Evolutionary conservation across 2,113 vertebrate species (phyloP).

Genomic region (Dipodomys spectabilis): DNA sequence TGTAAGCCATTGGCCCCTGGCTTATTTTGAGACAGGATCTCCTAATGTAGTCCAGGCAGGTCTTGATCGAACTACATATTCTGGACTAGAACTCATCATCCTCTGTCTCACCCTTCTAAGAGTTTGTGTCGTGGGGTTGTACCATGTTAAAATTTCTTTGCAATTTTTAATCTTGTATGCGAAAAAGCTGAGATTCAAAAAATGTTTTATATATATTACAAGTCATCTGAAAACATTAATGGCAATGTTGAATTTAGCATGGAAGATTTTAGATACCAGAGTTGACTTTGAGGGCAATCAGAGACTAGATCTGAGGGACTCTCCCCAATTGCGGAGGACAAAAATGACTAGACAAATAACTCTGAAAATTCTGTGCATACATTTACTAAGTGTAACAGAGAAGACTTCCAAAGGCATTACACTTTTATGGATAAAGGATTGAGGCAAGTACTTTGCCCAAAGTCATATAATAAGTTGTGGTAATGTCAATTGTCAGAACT

Average conservation of each 20-base stretch:
- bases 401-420: background rate
- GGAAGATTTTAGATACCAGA: background rate
- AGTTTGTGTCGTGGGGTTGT: no score
- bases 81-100: no score
- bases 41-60: no score
- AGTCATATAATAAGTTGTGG: background rate
- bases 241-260: background rate
- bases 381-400: background rate
- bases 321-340: background rate
- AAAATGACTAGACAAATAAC: background rate
- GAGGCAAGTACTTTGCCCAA: background rate
- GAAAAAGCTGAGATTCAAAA: background rate
- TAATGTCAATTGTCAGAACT: background rate
- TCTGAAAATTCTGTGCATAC: background rate
- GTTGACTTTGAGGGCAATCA: background rate
- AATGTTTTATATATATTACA: background rate
- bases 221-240: background rate
- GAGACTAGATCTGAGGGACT: background rate
- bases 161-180: background rate
- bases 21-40: no score
- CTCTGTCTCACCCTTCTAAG: no score
- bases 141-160: background rate
- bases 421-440: background rate
- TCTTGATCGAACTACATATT: no score
- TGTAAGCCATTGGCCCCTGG: no score